Conservation (phyloP, 1,140 invertebrate species). For the Ostrea edulis region DNA sequence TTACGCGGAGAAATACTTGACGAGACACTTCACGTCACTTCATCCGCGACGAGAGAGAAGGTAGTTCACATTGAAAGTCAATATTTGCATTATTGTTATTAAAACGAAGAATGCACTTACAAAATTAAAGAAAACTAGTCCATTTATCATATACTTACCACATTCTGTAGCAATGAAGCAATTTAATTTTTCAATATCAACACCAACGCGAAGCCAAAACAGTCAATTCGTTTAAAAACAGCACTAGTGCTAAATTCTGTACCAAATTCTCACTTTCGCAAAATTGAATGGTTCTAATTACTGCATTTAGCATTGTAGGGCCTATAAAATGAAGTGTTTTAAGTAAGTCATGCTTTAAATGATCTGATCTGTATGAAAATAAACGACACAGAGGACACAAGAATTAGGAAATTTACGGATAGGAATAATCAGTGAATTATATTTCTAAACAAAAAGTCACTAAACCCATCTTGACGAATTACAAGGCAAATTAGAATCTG, state of each 20-base stretch:
- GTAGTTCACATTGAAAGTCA: constrained; percentile 33
- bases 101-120: constrained; percentile 34
- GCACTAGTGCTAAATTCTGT: neutral
- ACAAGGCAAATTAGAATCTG: neutral
- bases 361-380: too few species aligned
- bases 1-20: constrained; percentile 38
- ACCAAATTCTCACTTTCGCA: neutral
- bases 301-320: too few species aligned
- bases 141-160: constrained; percentile 44
- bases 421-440: too few species aligned
- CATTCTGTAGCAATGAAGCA: constrained; percentile 19
- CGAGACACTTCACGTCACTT: constrained; percentile 47
- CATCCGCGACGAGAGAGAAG: constrained; percentile 28
- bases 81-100: constrained; percentile 48
- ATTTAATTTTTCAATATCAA: constrained; percentile 21
- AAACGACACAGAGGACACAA: too few species aligned
- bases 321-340: too few species aligned
- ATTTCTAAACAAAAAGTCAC: too few species aligned
- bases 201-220: neutral
- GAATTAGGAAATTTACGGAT: too few species aligned
- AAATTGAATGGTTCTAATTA: neutral
- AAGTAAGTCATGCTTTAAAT: too few species aligned
- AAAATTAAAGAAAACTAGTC: constrained; percentile 42
- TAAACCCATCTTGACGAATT: too few species aligned
- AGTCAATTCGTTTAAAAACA: neutral